phyloP scores from a whole-genome alignment of 2,113 vertebrate species.

The Muscicapa adusta region DNA sequence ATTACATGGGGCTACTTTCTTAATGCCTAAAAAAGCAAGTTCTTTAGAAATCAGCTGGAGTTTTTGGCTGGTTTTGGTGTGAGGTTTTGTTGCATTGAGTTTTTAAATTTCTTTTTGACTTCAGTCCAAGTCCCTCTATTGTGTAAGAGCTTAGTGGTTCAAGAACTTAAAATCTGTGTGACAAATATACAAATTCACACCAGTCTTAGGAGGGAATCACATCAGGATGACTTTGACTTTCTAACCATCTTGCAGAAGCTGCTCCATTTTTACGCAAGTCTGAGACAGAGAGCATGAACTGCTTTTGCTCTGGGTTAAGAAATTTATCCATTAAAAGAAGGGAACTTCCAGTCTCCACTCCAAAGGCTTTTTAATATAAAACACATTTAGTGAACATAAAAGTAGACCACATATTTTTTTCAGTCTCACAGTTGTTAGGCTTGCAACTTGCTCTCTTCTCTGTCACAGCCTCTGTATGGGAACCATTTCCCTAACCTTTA shows the following conservation, averaged over 20 bases:
- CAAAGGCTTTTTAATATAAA: neutral
- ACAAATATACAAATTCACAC: neutral
- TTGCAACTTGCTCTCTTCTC: neutral
- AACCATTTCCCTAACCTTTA: neutral
- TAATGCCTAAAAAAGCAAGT: neutral
- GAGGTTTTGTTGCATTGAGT: neutral
- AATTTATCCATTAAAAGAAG: neutral
- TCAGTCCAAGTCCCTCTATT: neutral
- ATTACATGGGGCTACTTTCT: neutral
- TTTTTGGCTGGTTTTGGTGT: neutral
- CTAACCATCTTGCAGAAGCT: neutral
- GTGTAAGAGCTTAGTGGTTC: neutral
- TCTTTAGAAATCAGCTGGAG: neutral
- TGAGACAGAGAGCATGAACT: neutral
- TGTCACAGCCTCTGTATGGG: neutral
- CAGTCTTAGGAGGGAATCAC: neutral
- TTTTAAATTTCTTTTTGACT: neutral
- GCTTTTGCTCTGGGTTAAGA: neutral
- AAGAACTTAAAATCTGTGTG: neutral
- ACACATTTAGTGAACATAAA: neutral
- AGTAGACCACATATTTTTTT: neutral
- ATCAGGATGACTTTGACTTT: neutral
- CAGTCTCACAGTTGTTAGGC: neutral
- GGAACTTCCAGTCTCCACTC: neutral
- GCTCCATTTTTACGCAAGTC: neutral